These are phyloP conservation scores for Ctenodactylus gundi DNA, from an alignment of 2,113 vertebrate genomes.

Conservation along the genomic window DNA sequence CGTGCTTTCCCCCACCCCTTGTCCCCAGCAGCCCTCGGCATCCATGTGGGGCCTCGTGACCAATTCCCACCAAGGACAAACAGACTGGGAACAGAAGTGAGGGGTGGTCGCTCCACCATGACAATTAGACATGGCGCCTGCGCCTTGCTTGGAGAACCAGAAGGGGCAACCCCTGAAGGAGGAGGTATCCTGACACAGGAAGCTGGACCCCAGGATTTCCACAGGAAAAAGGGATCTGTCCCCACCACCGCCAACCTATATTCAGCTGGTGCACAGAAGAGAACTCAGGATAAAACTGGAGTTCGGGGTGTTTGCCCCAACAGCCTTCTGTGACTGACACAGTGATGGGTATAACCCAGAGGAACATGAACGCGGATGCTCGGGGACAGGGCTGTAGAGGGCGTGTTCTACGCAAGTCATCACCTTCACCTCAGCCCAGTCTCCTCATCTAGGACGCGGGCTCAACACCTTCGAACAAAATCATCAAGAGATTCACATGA, in stretches of 20 bases:
- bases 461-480: neutral
- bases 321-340: neutral
- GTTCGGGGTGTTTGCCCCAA: neutral
- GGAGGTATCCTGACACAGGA: rapidly evolving
- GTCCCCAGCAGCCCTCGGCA: neutral
- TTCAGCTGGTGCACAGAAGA: neutral
- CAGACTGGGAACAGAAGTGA: neutral
- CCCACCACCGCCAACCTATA: neutral
- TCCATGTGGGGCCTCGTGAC: neutral
- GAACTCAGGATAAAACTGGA: neutral
- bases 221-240: neutral
- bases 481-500: neutral
- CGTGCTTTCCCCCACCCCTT: neutral
- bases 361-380: neutral
- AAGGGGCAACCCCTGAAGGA: neutral
- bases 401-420: rapidly evolving
- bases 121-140: too few relatives aligned
- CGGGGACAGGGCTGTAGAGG: rapidly evolving
- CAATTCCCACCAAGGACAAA: neutral
- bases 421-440: too few relatives aligned
- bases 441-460: neutral
- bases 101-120: neutral
- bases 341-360: neutral
- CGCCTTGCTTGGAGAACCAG: neutral
- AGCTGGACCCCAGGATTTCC: neutral